Percentiles rank a stretch among this genome's conserved stretches.
Conservation (phyloP, 2,113 vertebrate genomes). For the Riparia riparia region DNA sequence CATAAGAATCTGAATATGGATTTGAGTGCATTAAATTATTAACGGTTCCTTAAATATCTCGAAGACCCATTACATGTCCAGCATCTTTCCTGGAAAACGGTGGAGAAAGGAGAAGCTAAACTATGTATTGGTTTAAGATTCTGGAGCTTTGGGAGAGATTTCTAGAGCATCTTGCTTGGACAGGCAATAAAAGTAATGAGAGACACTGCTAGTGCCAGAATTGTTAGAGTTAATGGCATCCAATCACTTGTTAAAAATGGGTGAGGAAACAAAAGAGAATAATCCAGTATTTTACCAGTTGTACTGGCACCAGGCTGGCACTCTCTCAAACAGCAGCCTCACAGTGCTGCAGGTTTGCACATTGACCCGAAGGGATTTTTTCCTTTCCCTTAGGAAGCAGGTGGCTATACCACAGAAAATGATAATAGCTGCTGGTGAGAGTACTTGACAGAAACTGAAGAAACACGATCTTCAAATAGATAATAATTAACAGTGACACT, state of each 20-base stretch:
- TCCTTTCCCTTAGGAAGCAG: background rate
- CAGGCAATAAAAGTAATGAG: background rate
- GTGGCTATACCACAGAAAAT: background rate
- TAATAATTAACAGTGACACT: background rate
- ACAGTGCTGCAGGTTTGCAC: background rate
- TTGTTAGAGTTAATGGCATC: background rate
- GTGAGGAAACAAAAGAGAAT: background rate
- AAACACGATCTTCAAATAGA: background rate
- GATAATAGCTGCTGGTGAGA: background rate
- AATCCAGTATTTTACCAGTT: background rate
- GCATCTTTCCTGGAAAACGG: background rate
- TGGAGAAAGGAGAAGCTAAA: background rate
- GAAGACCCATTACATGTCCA: background rate
- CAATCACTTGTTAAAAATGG: background rate
- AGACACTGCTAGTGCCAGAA: background rate
- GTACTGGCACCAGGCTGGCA: background rate
- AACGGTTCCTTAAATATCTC: background rate
- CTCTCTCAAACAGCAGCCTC: background rate
- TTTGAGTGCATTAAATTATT: background rate
- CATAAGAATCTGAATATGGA: background rate
- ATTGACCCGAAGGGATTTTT: background rate
- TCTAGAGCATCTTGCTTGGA: background rate
- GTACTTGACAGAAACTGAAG: background rate
- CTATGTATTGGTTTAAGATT: background rate
- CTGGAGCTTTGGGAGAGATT: background rate